These are phyloP conservation scores for Quadroppia sp. DNA, from an alignment of 2,888 invertebrate species.

Conservation along the genomic window DNA sequence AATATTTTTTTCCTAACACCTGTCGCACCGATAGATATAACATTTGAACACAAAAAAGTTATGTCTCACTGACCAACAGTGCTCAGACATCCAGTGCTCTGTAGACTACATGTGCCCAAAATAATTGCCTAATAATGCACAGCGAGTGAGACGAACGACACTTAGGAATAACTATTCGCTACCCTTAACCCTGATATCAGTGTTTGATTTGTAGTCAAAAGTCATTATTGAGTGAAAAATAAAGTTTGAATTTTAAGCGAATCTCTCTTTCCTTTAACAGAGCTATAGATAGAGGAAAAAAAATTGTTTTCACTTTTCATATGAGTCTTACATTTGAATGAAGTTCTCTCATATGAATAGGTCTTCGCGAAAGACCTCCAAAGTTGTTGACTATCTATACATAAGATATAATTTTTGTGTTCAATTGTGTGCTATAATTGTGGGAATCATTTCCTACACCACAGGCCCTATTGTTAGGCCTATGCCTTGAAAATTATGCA, in stretches of 20 bases:
- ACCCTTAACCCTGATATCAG: no score
- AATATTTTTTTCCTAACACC: not conserved
- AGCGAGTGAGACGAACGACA: no score
- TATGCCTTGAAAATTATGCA: conserved; percentile 11
- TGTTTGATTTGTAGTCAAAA: no score
- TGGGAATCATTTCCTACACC: not conserved
- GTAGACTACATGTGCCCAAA: no score
- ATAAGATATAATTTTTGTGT: no score
- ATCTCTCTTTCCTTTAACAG: no score
- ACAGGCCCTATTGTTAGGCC: not conserved
- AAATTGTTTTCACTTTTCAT: not conserved
- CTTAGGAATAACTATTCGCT: no score
- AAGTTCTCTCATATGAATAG: no score
- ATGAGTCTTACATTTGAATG: conserved; percentile 1
- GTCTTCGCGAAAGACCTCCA: conserved; percentile 1
- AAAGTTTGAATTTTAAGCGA: not conserved
- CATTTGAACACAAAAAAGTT: not conserved
- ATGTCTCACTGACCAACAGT: not conserved
- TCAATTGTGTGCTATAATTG: conserved; percentile 1
- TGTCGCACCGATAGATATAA: not conserved
- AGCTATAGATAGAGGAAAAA: no score
- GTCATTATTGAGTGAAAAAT: no score
- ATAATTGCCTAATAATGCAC: no score
- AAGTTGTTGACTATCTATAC: not conserved
- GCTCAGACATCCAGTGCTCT: no score